phyloP scores from a whole-genome alignment of 2,888 invertebrate genomes.

The Pimpla rufipes region DNA sequence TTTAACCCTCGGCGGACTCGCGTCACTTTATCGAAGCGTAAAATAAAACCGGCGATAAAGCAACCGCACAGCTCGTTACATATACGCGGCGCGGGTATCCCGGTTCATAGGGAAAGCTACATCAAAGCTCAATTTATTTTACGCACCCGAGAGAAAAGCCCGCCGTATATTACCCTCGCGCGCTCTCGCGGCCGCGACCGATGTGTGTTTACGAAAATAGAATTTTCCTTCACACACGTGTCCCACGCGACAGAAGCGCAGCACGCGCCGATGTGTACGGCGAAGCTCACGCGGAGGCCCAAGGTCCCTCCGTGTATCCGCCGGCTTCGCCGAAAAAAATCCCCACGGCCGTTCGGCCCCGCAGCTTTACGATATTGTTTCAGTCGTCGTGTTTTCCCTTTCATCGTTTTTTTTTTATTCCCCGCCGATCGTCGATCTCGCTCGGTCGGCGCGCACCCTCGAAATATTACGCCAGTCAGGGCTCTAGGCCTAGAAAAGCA shows the following conservation, averaged over 20 bases:
- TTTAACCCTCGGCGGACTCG: neutral
- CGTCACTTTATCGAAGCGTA: neutral
- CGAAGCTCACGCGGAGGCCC: neutral
- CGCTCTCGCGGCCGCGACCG: neutral
- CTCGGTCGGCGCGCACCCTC: conserved; percentile 27
- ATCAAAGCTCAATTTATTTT: conserved; percentile 32
- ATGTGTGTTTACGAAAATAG: conserved; percentile 41
- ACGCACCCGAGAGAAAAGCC: conserved; percentile 1
- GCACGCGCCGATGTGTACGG: neutral
- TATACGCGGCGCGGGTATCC: neutral
- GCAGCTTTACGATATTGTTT: conserved; percentile 39
- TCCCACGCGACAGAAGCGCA: neutral
- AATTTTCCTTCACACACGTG: conserved; percentile 25
- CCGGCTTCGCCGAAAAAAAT: neutral
- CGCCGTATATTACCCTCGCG: neutral
- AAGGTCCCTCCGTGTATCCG: conserved; percentile 6
- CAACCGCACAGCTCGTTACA: conserved; percentile 2
- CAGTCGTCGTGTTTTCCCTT: conserved; percentile 23
- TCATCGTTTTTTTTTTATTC: conserved; percentile 32
- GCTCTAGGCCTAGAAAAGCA: conserved; percentile 58
- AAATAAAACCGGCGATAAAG: conserved; percentile 7
- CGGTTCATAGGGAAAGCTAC: neutral
- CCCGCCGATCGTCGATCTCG: conserved; percentile 28
- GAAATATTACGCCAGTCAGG: conserved; percentile 36
- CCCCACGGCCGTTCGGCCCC: neutral